phyloP scores from a whole-genome alignment of 2,113 vertebrate species.

The Apteryx owenii region DNA sequence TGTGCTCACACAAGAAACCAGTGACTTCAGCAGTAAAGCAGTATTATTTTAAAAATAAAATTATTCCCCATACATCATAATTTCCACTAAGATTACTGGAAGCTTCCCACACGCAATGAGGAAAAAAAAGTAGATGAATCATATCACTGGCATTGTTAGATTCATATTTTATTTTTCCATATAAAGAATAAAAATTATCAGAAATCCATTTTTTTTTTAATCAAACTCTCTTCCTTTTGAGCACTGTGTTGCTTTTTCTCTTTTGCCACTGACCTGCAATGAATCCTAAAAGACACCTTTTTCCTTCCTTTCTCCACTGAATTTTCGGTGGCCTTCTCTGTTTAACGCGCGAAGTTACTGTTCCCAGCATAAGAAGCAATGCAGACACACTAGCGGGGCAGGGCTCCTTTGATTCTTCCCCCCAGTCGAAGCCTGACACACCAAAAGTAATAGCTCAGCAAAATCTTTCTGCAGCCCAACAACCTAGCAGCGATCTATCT shows the following conservation, averaged over 20 bases:
- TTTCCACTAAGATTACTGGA: constrained; percentile 19
- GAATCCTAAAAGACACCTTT: neutral
- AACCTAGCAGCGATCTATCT: neutral
- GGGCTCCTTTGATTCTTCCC: neutral
- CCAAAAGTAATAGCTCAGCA: neutral
- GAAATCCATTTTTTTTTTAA: neutral
- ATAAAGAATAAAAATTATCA: neutral
- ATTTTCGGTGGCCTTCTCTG: neutral
- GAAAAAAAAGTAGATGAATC: constrained; percentile 14
- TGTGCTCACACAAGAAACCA: neutral
- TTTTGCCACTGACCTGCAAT: neutral
- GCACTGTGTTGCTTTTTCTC: neutral
- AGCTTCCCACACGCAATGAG: neutral
- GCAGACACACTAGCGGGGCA: neutral
- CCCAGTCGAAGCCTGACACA: neutral
- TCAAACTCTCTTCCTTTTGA: neutral
- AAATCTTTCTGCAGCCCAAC: neutral
- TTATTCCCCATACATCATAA: neutral
- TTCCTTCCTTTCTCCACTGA: neutral
- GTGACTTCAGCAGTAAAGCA: neutral
- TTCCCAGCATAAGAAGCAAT: neutral
- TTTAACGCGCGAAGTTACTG: neutral
- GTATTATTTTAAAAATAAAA: neutral
- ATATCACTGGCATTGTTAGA: neutral
- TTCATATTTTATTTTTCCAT: constrained; percentile 21